These are phyloP conservation scores for Drosophila monieri DNA, from an alignment of 2,888 invertebrate species.

Conservation along the genomic window DNA sequence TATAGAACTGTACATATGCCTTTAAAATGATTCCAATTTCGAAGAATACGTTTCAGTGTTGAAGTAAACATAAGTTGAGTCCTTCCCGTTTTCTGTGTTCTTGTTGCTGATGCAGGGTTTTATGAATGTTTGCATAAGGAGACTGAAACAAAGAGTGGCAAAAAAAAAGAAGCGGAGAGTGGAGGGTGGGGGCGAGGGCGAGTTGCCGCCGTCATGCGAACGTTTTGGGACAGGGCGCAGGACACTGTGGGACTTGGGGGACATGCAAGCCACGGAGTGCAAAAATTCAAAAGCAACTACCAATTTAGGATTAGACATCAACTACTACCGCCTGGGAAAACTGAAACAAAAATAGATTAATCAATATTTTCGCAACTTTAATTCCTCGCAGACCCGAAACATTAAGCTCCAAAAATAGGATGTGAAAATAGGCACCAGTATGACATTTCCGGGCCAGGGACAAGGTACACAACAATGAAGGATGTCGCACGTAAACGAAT, in stretches of 20 bases:
- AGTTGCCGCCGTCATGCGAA: constrained; percentile 35
- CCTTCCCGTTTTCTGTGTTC: constrained; percentile 47
- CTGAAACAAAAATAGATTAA: background rate
- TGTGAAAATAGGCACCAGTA: constrained; percentile 10
- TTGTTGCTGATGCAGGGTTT: constrained; percentile 45
- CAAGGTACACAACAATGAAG: background rate
- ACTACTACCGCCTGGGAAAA: background rate
- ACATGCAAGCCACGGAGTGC: no score
- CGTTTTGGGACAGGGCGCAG: constrained; percentile 69
- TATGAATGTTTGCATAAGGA: constrained; percentile 66
- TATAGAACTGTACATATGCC: no score
- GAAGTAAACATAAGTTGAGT: background rate
- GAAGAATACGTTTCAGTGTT: constrained; percentile 12
- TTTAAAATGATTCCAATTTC: no score
- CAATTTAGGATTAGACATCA: background rate
- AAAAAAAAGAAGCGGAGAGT: background rate
- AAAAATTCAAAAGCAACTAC: background rate
- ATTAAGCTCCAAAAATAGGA: background rate
- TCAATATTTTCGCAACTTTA: background rate
- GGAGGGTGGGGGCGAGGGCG: constrained; percentile 6
- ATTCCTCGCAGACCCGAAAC: background rate
- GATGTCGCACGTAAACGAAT: constrained; percentile 15
- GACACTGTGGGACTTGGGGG: constrained; percentile 56
- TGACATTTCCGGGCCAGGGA: constrained; percentile 69
- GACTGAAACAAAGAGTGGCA: constrained; percentile 63